phyloP scores from a whole-genome alignment of 2,113 vertebrate genomes.

The Gopherus flavomarginatus region DNA sequence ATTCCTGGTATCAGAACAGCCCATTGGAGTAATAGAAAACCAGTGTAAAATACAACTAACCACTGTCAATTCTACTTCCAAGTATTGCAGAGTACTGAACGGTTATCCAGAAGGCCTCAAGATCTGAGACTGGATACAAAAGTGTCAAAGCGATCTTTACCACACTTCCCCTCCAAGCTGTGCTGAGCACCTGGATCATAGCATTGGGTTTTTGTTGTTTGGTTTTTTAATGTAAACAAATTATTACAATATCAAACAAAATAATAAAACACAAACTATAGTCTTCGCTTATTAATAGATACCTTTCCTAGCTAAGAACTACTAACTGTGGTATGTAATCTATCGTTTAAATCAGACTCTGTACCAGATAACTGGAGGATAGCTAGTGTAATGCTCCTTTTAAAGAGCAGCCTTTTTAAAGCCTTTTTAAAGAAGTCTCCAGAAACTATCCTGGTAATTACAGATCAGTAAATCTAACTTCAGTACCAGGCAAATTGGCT shows the following conservation, averaged over 20 bases:
- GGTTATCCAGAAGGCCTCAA: conserved; percentile 9
- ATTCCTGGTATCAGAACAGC: conserved; percentile 11
- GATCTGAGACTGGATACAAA: not conserved
- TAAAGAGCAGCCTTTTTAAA: not conserved
- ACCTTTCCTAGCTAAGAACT: no score
- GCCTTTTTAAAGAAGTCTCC: not conserved
- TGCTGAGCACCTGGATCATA: no score
- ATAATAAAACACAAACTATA: no score
- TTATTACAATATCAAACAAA: no score
- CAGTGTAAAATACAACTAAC: not conserved
- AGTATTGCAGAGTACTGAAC: not conserved
- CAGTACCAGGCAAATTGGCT: not conserved
- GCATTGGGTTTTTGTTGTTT: no score
- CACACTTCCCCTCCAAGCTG: no score
- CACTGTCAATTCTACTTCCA: conserved; percentile 14
- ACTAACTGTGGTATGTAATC: no score
- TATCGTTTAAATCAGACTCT: not conserved
- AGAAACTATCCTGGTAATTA: no score
- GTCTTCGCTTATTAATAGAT: no score
- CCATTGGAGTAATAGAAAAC: conserved; percentile 3
- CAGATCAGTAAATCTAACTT: not conserved
- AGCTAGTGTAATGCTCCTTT: not conserved
- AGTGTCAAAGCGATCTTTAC: not conserved
- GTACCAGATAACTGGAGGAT: not conserved
- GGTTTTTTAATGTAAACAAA: no score